phyloP scores from a whole-genome alignment of 2,113 vertebrate species.

The Alethe diademata region DNA sequence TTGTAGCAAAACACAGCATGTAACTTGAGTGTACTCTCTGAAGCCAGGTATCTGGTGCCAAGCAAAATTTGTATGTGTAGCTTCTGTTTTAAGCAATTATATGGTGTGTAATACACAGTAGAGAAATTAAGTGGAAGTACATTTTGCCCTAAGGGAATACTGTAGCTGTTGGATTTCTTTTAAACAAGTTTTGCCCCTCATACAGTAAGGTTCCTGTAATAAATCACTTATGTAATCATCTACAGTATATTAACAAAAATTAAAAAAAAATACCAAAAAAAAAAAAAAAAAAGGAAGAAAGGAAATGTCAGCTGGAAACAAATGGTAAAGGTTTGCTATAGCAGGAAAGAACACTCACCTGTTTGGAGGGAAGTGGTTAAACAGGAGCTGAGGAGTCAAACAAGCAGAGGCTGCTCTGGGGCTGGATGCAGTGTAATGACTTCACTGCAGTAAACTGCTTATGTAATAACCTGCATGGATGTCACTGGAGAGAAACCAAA shows the following conservation, averaged over 20 bases:
- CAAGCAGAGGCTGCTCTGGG: neutral
- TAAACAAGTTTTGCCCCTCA: constrained; percentile 75
- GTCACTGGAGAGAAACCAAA: constrained; percentile 32
- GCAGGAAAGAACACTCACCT: neutral
- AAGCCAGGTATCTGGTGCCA: constrained; percentile 72
- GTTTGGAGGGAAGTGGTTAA: neutral
- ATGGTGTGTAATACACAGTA: constrained; percentile 74
- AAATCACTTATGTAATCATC: constrained; percentile 76
- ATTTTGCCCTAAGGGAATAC: constrained; percentile 75
- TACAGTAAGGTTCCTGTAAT: constrained; percentile 63
- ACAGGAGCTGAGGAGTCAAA: neutral
- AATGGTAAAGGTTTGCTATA: neutral
- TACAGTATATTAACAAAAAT: constrained; percentile 37
- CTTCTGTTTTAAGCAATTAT: constrained; percentile 81
- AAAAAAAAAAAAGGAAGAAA: neutral
- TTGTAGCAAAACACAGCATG: constrained; percentile 73
- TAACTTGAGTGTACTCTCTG: constrained; percentile 65
- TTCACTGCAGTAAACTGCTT: constrained; percentile 50
- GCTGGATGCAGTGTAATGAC: neutral
- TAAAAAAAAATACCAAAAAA: neutral
- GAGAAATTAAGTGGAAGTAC: constrained; percentile 79
- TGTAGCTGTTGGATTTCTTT: constrained; percentile 77
- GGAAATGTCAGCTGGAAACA: neutral
- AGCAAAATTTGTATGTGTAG: constrained; percentile 73
- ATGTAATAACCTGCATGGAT: constrained; percentile 58